Evolutionary conservation across 2,888 invertebrate genomes (phyloP), one percentile per base, ranked within the genome.

Genomic region (Aspidiotus destructor): DNA sequence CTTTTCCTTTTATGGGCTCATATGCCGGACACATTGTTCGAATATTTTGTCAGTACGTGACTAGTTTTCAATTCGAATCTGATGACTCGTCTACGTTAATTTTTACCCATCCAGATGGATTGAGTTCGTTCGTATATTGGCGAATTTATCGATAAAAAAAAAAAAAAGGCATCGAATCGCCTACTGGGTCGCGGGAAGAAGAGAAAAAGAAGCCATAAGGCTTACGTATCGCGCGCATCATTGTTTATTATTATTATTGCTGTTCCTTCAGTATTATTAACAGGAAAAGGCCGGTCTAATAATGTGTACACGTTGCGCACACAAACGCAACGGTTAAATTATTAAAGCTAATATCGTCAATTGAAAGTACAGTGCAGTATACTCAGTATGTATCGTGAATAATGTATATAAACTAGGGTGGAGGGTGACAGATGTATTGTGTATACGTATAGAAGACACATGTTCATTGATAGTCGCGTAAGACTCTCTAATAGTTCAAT

Each of bases 261-360:
- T 28, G 28, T 28, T 28, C 28, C 28, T 28, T 28, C 28, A 28
- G 28, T 5, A 28, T 28, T 28, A 28, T 28, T 28, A 28, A 28
- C 48, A 48, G 48, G 48, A 48, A 48, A 48, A 11, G 6, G 11
- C 48, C 48, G 48, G 48, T 48, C 11, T 48, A 48, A 48, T n/a
- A 48, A 48, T n/a, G 48, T n/a, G 48, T 48, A 48, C n/a, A 48
- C 48, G 48, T 48, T 28, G 52, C 52, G n/a, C 52, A 52, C 52
- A 57, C 57, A 17, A 57, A 57, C 57, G 57, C 57, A 57, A 57
- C 57, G 57, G 57, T 15, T 57, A 16, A 57, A 57, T 57, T 57
- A 57, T 57, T 57, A 57, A 57, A 57, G 57, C 57, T 16, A 57
- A 57, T 57, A 57, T 57, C 57, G 16, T 57, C 57, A 57, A 57